These are phyloP conservation scores for Rhadina sibilatrix DNA, from an alignment of 2,113 vertebrate genomes.

Conservation along the genomic window DNA sequence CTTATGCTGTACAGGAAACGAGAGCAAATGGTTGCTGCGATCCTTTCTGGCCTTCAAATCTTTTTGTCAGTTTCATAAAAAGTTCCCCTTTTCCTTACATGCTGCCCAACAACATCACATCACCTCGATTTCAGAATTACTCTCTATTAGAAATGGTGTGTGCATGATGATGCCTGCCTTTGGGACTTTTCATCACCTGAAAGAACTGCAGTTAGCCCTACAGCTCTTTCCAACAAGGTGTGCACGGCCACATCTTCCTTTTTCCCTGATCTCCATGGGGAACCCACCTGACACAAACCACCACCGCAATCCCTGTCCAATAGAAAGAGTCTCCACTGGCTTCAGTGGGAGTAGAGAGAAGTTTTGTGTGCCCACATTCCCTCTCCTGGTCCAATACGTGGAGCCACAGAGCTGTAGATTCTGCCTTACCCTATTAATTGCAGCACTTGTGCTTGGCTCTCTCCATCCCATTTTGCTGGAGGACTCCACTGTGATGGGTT, in stretches of 20 bases:
- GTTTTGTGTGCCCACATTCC: not conserved
- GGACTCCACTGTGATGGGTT: not conserved
- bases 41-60: not conserved
- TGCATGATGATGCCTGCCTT: not conserved
- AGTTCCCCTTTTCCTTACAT: not conserved
- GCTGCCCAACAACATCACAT: not conserved
- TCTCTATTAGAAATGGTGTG: not conserved
- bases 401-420: not conserved
- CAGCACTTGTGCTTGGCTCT: not conserved
- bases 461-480: not conserved
- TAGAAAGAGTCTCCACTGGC: not conserved
- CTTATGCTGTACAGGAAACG: not conserved
- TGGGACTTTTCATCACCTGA: not conserved
- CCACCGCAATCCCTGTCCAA: not conserved
- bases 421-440: not conserved
- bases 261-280: accelerated
- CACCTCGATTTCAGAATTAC: not conserved
- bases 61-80: not conserved
- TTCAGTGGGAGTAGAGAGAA: not conserved
- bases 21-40: not conserved
- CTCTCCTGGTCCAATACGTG: not conserved
- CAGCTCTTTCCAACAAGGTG: not conserved
- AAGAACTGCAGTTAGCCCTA: not conserved
- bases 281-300: not conserved
- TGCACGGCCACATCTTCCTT: not conserved